Base-by-base conservation (phyloP, 2,797 vertebrate species). In the Rhinophrynus dorsalis region DNA sequence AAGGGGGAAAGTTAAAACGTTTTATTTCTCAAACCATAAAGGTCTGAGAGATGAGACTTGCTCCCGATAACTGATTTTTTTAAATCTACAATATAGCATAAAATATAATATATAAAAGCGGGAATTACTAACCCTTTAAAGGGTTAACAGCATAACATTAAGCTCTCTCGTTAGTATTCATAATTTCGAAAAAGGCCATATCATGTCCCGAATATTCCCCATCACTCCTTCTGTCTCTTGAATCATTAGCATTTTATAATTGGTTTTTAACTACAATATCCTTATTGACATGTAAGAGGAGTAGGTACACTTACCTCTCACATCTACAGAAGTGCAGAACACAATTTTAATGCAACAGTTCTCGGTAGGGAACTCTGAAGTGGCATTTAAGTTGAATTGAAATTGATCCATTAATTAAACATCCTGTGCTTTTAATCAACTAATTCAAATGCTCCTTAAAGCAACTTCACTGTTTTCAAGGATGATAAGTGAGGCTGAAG, bases 361-460 rank as follows among this genome's bases (percentile, higher is more conserved):
- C 69, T 73, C 62, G 45, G 69, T 45, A 47, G 69, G 69, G 18
- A 51, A 12, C 33, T 3, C 26, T 66, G 62, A 66, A 66, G 69
- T 73, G 62, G 62, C 62, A 73, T 73, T 73, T 66, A 66, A 54
- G 69, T 24, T 59, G 26, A 59, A 65, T 44, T 42, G 69, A 66
- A 72, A 66, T 35, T 17, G 54, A 73, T 44, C 26, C 37, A 73
- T 66, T 66, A 66, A 66, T 73, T 73, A 73, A 73, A 66, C 69
- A 66, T 66, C 55, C 54, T 26, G 45, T 33, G 47, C 62, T 66
- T 66, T 66, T 73, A 73, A 73, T 66, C 62, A 73, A 33, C 24
- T 4, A 26, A 52, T 54, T 73, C 27, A 73, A 66, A 60, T 51
- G 55, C 61, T 60, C 37, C 55, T 60, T 73, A 52, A 59, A 58